phyloP scores from a whole-genome alignment of 1,140 invertebrate genomes.

The Steinernema khuongi region DNA sequence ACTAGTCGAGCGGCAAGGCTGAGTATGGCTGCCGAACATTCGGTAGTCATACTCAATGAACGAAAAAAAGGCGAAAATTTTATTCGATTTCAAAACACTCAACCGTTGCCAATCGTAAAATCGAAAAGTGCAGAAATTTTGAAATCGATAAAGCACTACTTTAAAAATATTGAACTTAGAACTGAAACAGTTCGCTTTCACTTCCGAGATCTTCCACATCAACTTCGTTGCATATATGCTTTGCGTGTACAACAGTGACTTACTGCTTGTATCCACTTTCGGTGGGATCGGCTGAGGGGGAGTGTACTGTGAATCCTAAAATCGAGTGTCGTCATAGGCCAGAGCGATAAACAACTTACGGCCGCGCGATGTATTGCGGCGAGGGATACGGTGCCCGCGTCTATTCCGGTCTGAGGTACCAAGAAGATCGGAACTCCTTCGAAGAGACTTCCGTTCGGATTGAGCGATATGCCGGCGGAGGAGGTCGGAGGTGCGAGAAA shows the following conservation, averaged over 20 bases:
- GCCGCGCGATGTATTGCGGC: conserved; percentile 31
- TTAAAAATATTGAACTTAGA: conserved; percentile 14
- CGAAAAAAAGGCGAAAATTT: neutral
- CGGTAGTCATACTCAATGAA: too few species aligned
- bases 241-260: conserved; percentile 12
- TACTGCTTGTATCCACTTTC: conserved; percentile 40
- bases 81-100: too few species aligned
- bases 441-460: conserved; percentile 26
- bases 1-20: too few species aligned
- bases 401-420: conserved; percentile 29
- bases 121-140: too few species aligned
- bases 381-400: conserved; percentile 24
- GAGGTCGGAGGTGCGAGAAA: conserved; percentile 31
- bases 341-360: conserved; percentile 12
- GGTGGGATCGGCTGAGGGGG: conserved; percentile 17
- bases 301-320: conserved; percentile 23
- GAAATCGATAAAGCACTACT: conserved; percentile 1
- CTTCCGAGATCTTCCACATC: too few species aligned
- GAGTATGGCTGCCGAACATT: too few species aligned
- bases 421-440: conserved; percentile 36
- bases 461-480: conserved; percentile 1
- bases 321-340: neutral
- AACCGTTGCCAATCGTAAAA: too few species aligned
- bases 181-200: neutral
- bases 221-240: too few species aligned